These are phyloP conservation scores for Gymnoscopelus microlampas DNA, from an alignment of 2,797 vertebrate genomes.

Conservation along the genomic window DNA sequence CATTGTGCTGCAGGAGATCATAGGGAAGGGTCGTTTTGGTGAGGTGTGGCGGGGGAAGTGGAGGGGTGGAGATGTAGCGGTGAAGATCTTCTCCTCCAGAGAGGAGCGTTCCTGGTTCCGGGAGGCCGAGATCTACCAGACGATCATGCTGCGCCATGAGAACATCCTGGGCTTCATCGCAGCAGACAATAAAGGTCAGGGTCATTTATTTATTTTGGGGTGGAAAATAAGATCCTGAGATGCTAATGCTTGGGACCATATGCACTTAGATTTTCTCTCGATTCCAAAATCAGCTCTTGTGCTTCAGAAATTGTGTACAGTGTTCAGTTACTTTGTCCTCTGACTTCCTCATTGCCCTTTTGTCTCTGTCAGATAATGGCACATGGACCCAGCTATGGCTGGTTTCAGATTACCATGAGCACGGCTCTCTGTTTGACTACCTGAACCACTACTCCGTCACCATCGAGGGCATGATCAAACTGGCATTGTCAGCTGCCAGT, in stretches of 20 bases:
- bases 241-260: too few relatives aligned
- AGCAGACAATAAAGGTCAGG: conserved; percentile 95
- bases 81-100: conserved; percentile 98
- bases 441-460: conserved; percentile 96
- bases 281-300: too few relatives aligned
- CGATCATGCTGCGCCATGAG: conserved; percentile 97
- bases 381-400: conserved; percentile 99
- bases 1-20: conserved; percentile 97
- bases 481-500: conserved; percentile 93
- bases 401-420: conserved; percentile 97
- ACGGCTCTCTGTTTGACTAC: conserved; percentile 97
- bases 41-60: conserved; percentile 98
- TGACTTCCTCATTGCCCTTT: neutral
- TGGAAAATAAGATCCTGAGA: too few relatives aligned
- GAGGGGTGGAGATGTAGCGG: conserved; percentile 95
- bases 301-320: too few relatives aligned
- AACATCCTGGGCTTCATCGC: conserved; percentile 99
- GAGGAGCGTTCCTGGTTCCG: conserved; percentile 99
- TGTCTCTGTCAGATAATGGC: conserved; percentile 88
- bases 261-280: too few relatives aligned
- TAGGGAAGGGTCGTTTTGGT: conserved; percentile 96
- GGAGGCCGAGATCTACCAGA: conserved; percentile 98
- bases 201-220: too few relatives aligned
- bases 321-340: neutral
- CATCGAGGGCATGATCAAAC: conserved; percentile 98